These are phyloP conservation scores for Pyrocephalus nanus DNA, from an alignment of 2,797 vertebrate genomes.

Conservation along the genomic window DNA sequence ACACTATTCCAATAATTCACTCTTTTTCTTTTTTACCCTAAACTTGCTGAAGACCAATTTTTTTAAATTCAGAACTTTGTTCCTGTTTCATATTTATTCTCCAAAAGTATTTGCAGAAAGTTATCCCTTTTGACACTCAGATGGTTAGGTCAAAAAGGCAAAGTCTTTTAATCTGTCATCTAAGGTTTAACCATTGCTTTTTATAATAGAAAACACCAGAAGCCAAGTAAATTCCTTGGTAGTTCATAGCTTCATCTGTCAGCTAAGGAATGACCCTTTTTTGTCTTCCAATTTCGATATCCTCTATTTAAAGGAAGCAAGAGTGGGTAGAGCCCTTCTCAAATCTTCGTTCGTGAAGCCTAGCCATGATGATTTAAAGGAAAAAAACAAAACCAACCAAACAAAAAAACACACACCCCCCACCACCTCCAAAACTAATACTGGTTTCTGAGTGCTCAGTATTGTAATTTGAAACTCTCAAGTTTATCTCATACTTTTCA, in stretches of 20 bases:
- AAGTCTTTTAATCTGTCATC: not conserved
- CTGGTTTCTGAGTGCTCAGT: not conserved
- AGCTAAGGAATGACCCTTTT: not conserved
- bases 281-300: not conserved
- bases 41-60: not conserved
- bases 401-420: not conserved
- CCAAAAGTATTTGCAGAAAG: not conserved
- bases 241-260: not conserved
- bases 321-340: too few species aligned
- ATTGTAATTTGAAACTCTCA: not conserved
- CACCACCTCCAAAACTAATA: too few species aligned
- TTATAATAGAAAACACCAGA: not conserved
- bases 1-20: not conserved
- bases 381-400: not conserved
- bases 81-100: not conserved
- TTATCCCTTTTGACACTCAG: not conserved
- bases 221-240: not conserved
- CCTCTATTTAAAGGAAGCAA: not conserved
- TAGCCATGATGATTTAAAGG: too few species aligned
- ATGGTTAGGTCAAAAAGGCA: not conserved
- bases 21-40: fast-evolving
- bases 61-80: not conserved
- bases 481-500: not conserved
- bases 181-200: not conserved
- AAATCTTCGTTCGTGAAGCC: too few species aligned